Conservation (phyloP, 2,113 vertebrate species). For the Rhinichthys klamathensis region DNA sequence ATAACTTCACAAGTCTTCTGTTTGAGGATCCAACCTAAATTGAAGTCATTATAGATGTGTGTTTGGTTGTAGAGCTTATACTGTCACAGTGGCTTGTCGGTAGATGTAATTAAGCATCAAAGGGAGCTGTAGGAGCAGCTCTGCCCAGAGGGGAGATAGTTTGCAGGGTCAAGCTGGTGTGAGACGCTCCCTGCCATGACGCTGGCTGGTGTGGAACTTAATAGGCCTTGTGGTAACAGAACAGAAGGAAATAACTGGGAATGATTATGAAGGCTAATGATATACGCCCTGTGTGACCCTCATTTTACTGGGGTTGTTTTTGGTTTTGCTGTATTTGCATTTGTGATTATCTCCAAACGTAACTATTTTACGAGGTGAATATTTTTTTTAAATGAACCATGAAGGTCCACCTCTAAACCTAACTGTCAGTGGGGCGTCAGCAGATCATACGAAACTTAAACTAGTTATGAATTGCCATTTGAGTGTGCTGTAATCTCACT, state of each 20-base stretch:
- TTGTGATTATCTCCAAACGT: neutral
- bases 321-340: neutral
- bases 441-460: too few species aligned
- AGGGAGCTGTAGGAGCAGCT: neutral
- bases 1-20: neutral
- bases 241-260: conserved; percentile 4
- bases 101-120: conserved; percentile 34
- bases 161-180: conserved; percentile 6
- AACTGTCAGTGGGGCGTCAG: too few species aligned
- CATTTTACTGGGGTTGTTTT: neutral
- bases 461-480: too few species aligned
- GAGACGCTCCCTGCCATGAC: neutral
- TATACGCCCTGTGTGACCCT: neutral
- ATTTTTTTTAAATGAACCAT: too few species aligned
- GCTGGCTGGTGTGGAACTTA: neutral
- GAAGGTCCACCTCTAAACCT: too few species aligned
- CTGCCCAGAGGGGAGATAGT: conserved; percentile 17
- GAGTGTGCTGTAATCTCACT: neutral
- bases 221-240: neutral
- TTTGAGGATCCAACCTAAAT: neutral
- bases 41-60: neutral
- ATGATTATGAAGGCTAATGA: conserved; percentile 38
- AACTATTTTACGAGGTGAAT: too few species aligned
- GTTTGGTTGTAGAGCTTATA: neutral
- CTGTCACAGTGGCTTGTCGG: neutral